Percentiles rank a stretch among this genome's conserved stretches.
Evolutionary conservation across 2,113 vertebrate genomes (phyloP).

Genomic region (Gymnocephalus cernua): DNA sequence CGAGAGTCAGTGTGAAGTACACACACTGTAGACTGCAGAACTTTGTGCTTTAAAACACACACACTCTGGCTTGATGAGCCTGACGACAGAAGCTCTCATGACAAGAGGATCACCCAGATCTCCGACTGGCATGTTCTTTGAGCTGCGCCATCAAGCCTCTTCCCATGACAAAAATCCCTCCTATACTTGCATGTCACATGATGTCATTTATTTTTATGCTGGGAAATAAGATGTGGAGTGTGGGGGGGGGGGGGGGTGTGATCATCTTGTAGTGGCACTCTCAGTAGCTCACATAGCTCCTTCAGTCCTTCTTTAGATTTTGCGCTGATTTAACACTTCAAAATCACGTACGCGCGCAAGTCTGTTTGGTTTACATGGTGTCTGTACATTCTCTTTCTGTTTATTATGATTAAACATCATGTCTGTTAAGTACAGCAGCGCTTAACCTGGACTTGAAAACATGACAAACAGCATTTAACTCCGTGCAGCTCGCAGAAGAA

Average conservation of each 20-base stretch:
- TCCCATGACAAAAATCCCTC: slow-evolving; percentile 14
- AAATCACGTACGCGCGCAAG: neutral
- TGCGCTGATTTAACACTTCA: neutral
- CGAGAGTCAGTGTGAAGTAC: neutral
- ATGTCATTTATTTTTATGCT: slow-evolving; percentile 37
- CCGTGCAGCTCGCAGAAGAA: neutral
- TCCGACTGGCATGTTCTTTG: slow-evolving; percentile 8
- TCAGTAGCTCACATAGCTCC: neutral
- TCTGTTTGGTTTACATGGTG: neutral
- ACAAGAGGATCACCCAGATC: slow-evolving; percentile 15
- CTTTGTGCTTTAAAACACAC: slow-evolving; percentile 12
- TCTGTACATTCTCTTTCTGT: neutral
- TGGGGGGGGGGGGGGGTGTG: slow-evolving; percentile 19
- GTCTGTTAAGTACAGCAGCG: neutral
- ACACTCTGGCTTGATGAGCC: neutral
- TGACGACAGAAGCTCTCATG: slow-evolving; percentile 9
- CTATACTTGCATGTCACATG: slow-evolving; percentile 31
- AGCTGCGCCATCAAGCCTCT: neutral
- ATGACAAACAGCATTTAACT: neutral
- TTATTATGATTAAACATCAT: neutral
- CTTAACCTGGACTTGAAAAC: neutral
- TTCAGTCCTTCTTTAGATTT: slow-evolving; percentile 37
- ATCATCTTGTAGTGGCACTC: slow-evolving; percentile 28
- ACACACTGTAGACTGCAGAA: neutral
- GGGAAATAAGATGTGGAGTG: slow-evolving; percentile 6